phyloP scores from a whole-genome alignment of 2,113 vertebrate genomes.

The Phodopus roborovskii region DNA sequence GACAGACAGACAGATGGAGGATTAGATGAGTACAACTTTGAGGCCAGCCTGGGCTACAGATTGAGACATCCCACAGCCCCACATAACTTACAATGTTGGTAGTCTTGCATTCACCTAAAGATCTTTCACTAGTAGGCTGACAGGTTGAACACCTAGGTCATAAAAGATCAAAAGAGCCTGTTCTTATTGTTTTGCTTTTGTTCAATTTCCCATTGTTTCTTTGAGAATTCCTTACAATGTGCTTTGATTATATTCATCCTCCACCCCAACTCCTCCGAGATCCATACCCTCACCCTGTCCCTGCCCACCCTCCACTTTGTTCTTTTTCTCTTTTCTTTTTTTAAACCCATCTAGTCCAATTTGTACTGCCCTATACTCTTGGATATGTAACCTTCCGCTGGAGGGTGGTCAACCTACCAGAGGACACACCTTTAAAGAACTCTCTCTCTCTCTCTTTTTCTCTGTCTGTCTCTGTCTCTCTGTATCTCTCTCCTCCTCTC shows the following conservation, averaged over 20 bases:
- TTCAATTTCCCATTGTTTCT: background rate
- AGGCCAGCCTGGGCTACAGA: background rate
- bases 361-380: background rate
- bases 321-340: background rate
- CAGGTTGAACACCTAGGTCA: background rate
- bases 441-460: background rate
- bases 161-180: background rate
- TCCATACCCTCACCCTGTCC: background rate
- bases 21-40: background rate
- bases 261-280: background rate
- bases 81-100: background rate
- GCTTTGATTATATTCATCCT: background rate
- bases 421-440: background rate
- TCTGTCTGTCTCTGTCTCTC: too few relatives aligned
- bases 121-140: background rate
- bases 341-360: background rate
- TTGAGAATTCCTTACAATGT: background rate
- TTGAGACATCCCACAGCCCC: rapidly evolving
- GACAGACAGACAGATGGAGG: background rate
- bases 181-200: background rate
- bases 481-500: background rate
- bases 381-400: background rate
- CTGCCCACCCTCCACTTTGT: background rate
- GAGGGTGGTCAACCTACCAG: background rate
- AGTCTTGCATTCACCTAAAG: background rate